Percentiles rank a stretch among this genome's conserved stretches.
Conservation (phyloP, 2,888 invertebrate species). For the Leptinotarsa tumamoca region DNA sequence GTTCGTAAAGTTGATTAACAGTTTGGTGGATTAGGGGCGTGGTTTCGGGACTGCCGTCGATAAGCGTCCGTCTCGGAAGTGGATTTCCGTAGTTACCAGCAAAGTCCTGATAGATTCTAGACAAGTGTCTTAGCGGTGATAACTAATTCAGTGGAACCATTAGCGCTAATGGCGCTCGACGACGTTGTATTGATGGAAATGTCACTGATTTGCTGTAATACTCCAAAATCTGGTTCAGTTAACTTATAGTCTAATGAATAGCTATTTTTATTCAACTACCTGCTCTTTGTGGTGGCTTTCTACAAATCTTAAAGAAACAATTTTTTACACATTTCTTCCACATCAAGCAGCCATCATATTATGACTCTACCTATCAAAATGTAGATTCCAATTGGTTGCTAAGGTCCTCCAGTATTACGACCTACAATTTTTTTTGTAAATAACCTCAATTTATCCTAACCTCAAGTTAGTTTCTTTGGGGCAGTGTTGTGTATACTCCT, state of each 20-base stretch:
- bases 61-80: not conserved
- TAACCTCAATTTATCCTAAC: too few relatives aligned
- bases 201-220: constrained; percentile 1
- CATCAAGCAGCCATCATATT: too few relatives aligned
- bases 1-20: not conserved
- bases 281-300: too few relatives aligned
- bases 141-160: constrained; percentile 6
- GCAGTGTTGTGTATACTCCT: too few relatives aligned
- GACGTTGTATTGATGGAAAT: not conserved
- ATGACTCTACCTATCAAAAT: too few relatives aligned
- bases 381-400: too few relatives aligned
- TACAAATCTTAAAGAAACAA: too few relatives aligned
- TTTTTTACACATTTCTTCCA: too few relatives aligned
- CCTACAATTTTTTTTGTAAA: too few relatives aligned
- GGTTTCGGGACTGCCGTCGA: not conserved
- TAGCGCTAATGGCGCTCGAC: not conserved
- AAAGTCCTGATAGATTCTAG: not conserved
- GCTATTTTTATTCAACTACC: too few relatives aligned
- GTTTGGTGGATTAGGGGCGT: not conserved
- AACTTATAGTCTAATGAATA: not conserved
- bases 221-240: not conserved
- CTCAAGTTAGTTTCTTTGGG: too few relatives aligned
- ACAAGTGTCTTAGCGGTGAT: not conserved
- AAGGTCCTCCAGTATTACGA: too few relatives aligned
- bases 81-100: constrained; percentile 1